A percentile compares a stretch with the other conserved stretches of the same genome.
These are phyloP conservation scores for Dryocosmus kuriphilus DNA, from an alignment of 2,888 invertebrate genomes.

Conservation along the genomic window DNA sequence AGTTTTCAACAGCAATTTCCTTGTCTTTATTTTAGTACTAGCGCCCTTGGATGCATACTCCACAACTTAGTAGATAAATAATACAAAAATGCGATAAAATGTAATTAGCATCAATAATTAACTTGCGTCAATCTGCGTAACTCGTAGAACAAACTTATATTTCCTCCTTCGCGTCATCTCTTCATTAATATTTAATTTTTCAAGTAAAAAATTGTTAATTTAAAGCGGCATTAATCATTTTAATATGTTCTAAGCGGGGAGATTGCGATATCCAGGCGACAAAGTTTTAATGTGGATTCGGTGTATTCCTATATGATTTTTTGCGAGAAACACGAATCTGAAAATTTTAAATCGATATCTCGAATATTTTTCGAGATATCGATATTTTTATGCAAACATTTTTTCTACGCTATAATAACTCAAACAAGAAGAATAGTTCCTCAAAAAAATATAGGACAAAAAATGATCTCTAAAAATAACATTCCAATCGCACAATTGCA, in stretches of 20 bases:
- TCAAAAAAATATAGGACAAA: neutral
- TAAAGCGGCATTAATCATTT: neutral
- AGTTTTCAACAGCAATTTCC: neutral
- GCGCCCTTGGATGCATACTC: neutral
- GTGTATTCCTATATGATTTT: too few species aligned
- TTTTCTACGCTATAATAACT: too few species aligned
- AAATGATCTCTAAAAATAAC: neutral
- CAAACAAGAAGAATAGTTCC: neutral
- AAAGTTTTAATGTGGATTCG: too few species aligned
- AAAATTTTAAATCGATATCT: too few species aligned
- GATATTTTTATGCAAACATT: too few species aligned
- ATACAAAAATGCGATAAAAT: conserved; percentile 11
- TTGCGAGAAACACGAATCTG: too few species aligned
- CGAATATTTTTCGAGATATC: too few species aligned
- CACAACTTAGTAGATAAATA: neutral
- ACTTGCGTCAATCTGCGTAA: neutral
- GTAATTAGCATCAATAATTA: neutral
- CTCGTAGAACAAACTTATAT: neutral
- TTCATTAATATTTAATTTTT: neutral
- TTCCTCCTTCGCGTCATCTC: neutral
- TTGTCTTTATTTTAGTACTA: conserved; percentile 12
- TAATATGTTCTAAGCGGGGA: neutral
- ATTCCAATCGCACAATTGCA: neutral
- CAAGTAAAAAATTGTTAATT: neutral
- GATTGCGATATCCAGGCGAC: too few species aligned